A percentile compares a stretch with the other conserved stretches of the same genome.
phyloP scores from a whole-genome alignment of 2,888 invertebrate genomes.

The Xanthia togata region DNA sequence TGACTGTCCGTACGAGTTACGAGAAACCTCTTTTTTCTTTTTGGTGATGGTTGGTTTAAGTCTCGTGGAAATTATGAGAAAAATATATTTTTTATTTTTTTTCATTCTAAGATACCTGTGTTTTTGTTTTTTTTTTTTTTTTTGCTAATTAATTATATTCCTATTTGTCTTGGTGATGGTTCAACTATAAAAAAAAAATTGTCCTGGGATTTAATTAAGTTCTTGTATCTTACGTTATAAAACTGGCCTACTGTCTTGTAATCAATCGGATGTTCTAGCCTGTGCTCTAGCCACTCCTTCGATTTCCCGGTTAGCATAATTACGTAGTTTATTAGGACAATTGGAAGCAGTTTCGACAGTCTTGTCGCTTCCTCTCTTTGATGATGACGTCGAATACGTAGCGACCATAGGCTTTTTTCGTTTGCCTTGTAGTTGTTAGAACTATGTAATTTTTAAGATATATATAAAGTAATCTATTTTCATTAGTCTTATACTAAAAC shows the following conservation, averaged over 20 bases:
- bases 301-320: constrained; percentile 68
- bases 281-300: constrained; percentile 50
- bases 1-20: not conserved
- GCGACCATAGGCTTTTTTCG: not conserved
- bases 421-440: not conserved
- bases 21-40: not conserved
- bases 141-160: not conserved
- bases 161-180: too few relatives aligned
- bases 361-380: constrained; percentile 72
- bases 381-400: constrained; percentile 45
- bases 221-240: not conserved
- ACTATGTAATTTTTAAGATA: not conserved
- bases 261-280: constrained; percentile 30
- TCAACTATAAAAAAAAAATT: not conserved
- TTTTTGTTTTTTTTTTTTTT: not conserved
- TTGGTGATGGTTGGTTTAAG: constrained; percentile 19
- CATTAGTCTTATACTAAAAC: too few relatives aligned
- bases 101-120: not conserved
- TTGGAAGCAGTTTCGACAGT: constrained; percentile 73
- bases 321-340: constrained; percentile 71
- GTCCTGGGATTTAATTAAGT: not conserved
- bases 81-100: not conserved
- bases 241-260: constrained; percentile 33
- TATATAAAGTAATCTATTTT: too few relatives aligned
- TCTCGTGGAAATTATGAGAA: not conserved